Base-by-base conservation (phyloP, 2,113 vertebrate genomes). In the Propithecus coquereli region DNA sequence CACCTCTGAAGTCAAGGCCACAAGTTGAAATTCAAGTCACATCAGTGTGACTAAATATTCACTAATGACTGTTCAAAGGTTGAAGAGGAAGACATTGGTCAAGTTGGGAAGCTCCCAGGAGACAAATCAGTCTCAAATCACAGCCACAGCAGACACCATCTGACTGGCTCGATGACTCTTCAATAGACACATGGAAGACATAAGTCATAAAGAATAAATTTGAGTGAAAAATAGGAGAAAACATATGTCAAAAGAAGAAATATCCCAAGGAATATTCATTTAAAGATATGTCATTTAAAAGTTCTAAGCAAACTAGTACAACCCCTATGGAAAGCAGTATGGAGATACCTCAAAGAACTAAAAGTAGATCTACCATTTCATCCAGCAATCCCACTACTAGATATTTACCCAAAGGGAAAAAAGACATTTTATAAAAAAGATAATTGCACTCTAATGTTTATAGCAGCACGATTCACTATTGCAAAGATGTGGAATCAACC, bases 71-170 rank as follows among this genome's bases (percentile, higher is more conserved):
- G 59, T 95, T 94, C 94, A 96, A 92, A 91, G 43, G 17, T 81
- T 61, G 79, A 14, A 54, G 52, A 97, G 95, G 93, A 97, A 97
- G 93, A 92, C 76, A 63, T 54, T 90, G 97, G 95, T 96, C 92
- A 97, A 90, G 59, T 34, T 96, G 93, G 90, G 89, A 81, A 27
- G 90, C 71, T 96, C 95, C 97, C 97, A 90, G 71, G 92, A 95
- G 93, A 95, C 66, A 54, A 90, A 95, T 96, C 80, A 90, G 84
- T 84, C 85, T 70, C 90, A 87, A 89, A 70, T 94, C 93, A 90
- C 61, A 92, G 84, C 84, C 97, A 88, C 61, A 88, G 50, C 83
- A 93, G 82, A 97, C 91, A 90, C 32, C 79, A 52, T 82, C 76
- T 77, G 91, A 96, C 23, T 43, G 74, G 30, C 25, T 32, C 22